Percentiles rank a stretch among this genome's conserved stretches.
These are phyloP conservation scores for Brachystomella parvula DNA, from an alignment of 1,140 invertebrate species.

Conservation along the genomic window DNA sequence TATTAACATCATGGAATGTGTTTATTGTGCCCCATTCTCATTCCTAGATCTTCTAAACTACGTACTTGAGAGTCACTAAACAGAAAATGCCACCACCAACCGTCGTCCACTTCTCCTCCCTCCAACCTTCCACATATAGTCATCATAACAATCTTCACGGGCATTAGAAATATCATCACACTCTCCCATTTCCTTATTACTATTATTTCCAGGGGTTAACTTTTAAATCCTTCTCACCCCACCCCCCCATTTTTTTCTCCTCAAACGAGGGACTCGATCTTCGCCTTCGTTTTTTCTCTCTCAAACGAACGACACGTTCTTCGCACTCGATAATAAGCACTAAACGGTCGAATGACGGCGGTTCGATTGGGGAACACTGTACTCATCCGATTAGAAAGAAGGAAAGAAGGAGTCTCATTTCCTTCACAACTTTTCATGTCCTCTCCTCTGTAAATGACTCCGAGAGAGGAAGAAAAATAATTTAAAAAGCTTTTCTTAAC, in stretches of 20 bases:
- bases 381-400: not conserved
- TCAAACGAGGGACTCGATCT: too few species aligned
- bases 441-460: conserved; percentile 6
- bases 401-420: not conserved
- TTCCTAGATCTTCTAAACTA: conserved; percentile 29
- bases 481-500: conserved; percentile 2
- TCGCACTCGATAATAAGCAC: too few species aligned
- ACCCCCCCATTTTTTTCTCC: too few species aligned
- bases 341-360: too few species aligned
- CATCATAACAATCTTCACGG: not conserved
- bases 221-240: too few species aligned
- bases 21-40: conserved; percentile 35
- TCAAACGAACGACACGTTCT: too few species aligned
- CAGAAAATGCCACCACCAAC: not conserved
- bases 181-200: too few species aligned
- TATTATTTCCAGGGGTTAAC: too few species aligned
- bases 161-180: not conserved
- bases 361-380: too few species aligned
- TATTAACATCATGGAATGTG: conserved; percentile 37
- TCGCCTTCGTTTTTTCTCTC: too few species aligned
- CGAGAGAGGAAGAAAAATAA: not conserved
- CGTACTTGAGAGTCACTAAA: conserved; percentile 8
- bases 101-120: not conserved
- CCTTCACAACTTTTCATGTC: not conserved
- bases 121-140: not conserved